Evolutionary conservation across 2,888 invertebrate genomes (phyloP).

Genomic region (Clistopyga incitator): DNA sequence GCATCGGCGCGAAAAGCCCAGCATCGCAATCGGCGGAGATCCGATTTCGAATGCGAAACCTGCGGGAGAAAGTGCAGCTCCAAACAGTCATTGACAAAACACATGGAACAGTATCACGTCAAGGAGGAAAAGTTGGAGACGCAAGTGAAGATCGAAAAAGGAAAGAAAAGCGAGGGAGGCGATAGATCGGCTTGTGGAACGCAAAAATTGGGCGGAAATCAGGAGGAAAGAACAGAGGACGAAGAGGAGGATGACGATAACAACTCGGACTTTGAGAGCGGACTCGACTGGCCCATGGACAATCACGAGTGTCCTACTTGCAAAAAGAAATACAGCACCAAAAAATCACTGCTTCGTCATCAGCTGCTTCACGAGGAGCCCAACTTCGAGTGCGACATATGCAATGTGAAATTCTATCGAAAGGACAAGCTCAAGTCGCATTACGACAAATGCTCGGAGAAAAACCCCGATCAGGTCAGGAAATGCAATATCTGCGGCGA

Average conservation of each 20-base stretch:
- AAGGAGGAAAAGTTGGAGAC: slow-evolving; percentile 73
- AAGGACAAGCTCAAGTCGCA: slow-evolving; percentile 83
- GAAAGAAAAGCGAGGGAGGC: slow-evolving; percentile 55
- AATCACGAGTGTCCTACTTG: slow-evolving; percentile 82
- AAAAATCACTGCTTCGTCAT: slow-evolving; percentile 82
- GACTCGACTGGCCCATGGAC: slow-evolving; percentile 82
- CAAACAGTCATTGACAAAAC: slow-evolving; percentile 79
- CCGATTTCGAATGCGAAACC: slow-evolving; percentile 77
- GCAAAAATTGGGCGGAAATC: slow-evolving; percentile 12
- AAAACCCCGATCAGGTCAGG: slow-evolving; percentile 83
- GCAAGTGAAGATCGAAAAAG: slow-evolving; percentile 62
- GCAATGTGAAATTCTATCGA: slow-evolving; percentile 82
- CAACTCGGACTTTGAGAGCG: slow-evolving; percentile 81
- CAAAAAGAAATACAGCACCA: slow-evolving; percentile 82
- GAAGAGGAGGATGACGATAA: slow-evolving; percentile 76
- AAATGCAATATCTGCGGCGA: slow-evolving; percentile 83
- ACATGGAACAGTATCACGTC: slow-evolving; percentile 80
- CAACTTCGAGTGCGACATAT: slow-evolving; percentile 83
- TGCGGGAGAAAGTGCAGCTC: slow-evolving; percentile 80
- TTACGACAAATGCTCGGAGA: slow-evolving; percentile 83
- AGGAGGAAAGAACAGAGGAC: slow-evolving; percentile 48
- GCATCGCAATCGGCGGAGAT: slow-evolving; percentile 52
- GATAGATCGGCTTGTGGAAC: slow-evolving; percentile 50
- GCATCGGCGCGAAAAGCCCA: slow-evolving; percentile 41
- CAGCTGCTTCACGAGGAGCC: slow-evolving; percentile 82